Conservation (phyloP, 2,888 invertebrate genomes). For the Antheraea yamamai region DNA sequence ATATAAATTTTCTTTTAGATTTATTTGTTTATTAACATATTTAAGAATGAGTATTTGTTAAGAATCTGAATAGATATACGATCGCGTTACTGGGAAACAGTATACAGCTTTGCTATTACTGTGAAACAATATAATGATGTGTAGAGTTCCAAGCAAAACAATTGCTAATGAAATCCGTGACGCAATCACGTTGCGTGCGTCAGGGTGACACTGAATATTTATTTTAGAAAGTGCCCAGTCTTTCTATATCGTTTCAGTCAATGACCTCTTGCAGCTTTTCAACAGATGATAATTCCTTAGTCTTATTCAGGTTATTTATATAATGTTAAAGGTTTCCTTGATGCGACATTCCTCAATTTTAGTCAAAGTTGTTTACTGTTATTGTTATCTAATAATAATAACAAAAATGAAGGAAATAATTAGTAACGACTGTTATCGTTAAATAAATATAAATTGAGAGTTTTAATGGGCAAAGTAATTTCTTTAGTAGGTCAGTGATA, state of each 20-base stretch:
- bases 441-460: slow-evolving; percentile 39
- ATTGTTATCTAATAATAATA: slow-evolving; percentile 40
- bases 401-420: slow-evolving; percentile 45
- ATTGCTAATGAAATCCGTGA: slow-evolving; percentile 55
- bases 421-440: slow-evolving; percentile 38
- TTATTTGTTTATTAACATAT: neutral
- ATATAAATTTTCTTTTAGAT: neutral
- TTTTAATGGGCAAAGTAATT: slow-evolving; percentile 60
- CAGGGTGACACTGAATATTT: slow-evolving; percentile 74
- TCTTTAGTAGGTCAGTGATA: slow-evolving; percentile 66
- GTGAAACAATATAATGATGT: slow-evolving; percentile 3
- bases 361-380: slow-evolving; percentile 14
- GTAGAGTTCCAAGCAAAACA: slow-evolving; percentile 34
- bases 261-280: slow-evolving; percentile 50
- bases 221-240: slow-evolving; percentile 76
- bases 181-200: slow-evolving; percentile 69
- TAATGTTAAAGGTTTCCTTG: slow-evolving; percentile 15
- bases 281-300: slow-evolving; percentile 22
- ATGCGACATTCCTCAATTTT: slow-evolving; percentile 20
- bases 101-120: neutral
- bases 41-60: neutral
- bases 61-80: neutral
- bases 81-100: neutral
- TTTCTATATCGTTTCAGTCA: slow-evolving; percentile 60
- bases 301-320: neutral